Base-by-base conservation (phyloP, 2,113 vertebrate species). In the Boulengeromyrus knoepffleri region DNA sequence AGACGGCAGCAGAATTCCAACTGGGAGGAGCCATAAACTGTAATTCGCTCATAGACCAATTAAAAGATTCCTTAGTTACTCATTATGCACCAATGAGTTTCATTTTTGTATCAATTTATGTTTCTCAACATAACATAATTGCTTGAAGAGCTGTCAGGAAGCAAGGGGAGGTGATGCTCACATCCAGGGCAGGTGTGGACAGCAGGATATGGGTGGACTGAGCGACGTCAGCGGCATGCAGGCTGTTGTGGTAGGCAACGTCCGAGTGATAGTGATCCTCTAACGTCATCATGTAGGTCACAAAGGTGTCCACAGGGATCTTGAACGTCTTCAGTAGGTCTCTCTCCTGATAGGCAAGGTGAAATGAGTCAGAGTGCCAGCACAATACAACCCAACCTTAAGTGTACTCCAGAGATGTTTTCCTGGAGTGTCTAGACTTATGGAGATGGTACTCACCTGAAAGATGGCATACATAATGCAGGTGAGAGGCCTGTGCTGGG, bases 391-490 rank as follows among this genome's bases (percentile, higher is more conserved):
- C 52, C 50, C 53, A 10, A 17, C 31, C 53, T 2, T 85, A 46
- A 85, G 24, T 24, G 77, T 83, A 21, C 21, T 45, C 77, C 15
- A 24, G 19, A 45, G 36, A 45, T 45, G 77, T 83, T 83, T 56
- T 19, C 3, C 15, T 83, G 77, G 77, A 42, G 77, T n/a, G 46
- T 45, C 74, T 8, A 47, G n/a, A 24, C 21, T 27, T 21, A 15
- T 39, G 10, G 45, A 49, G 36, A 56, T 49, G 9, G 36, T 45
- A 93, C 97, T 0, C 13, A 99, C 98, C 97, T 99, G 99, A 92
- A 99, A 99, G 89, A 99, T 99, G 49, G 98, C 97, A 0, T 99
- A 99, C 98, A 99, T 99, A 92, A 99, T 99, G 95, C 98, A 99
- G 21, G 99, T 99, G 0, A 99, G 97, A 0, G 99, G 99, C 85